These are phyloP conservation scores for Corythaixoides concolor DNA, from an alignment of 2,113 vertebrate genomes.

Conservation along the genomic window DNA sequence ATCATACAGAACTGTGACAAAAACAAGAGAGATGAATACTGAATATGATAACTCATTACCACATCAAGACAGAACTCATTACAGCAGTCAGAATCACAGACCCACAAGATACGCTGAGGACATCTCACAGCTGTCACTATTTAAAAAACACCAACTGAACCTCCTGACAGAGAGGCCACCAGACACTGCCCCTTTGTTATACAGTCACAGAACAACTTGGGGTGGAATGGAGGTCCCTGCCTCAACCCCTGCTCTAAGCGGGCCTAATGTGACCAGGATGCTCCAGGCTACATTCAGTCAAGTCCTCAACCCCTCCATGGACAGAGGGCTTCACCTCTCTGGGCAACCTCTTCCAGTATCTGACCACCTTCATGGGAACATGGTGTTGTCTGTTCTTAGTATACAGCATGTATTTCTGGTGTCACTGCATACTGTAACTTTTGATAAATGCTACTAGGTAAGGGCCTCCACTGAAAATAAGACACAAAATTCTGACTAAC, in stretches of 20 bases:
- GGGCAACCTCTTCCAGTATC: not conserved
- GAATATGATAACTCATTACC: conserved; percentile 66
- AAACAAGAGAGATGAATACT: conserved; percentile 78
- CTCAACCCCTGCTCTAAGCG: not conserved
- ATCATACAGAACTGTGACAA: conserved; percentile 75
- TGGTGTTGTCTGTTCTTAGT: not conserved
- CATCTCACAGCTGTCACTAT: not conserved
- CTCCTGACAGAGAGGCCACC: not conserved
- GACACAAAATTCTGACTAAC: not conserved
- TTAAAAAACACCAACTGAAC: not conserved
- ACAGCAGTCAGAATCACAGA: conserved; percentile 29
- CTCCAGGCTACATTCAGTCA: not conserved
- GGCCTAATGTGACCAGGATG: not conserved
- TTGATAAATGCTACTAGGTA: not conserved
- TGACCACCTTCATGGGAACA: not conserved
- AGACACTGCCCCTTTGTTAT: not conserved
- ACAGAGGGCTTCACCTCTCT: not conserved
- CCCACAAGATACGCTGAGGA: not conserved
- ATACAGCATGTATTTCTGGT: not conserved
- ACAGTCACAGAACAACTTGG: not conserved
- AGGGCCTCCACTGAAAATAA: not conserved
- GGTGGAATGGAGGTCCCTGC: not conserved
- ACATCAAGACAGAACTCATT: conserved; percentile 64
- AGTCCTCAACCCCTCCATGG: not conserved
- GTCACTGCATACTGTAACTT: not conserved